A percentile compares a stretch with the other conserved stretches of the same genome.
phyloP scores from a whole-genome alignment of 1,140 invertebrate species.

The Aphelenchoides fujianensis region DNA sequence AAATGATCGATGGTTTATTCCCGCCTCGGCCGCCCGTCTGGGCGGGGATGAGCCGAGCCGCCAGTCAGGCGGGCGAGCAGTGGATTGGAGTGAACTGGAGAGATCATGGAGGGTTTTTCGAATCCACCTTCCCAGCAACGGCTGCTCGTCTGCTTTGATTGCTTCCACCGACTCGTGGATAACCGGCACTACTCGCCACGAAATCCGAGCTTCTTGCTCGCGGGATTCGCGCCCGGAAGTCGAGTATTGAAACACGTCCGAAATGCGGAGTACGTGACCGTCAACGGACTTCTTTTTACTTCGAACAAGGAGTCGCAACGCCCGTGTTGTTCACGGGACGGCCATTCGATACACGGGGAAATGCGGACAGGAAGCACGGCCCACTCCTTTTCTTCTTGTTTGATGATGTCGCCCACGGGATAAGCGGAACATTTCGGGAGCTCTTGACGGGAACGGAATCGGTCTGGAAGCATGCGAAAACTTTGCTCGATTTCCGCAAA shows the following conservation, averaged over 20 bases:
- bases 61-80: too few species aligned
- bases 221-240: background rate
- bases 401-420: too few species aligned
- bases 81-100: too few species aligned
- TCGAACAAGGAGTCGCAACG: background rate
- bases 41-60: too few species aligned
- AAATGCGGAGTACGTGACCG: background rate
- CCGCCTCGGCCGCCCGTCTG: too few species aligned
- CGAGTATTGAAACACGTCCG: background rate
- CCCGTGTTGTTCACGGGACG: background rate
- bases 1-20: background rate
- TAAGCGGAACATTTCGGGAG: too few species aligned
- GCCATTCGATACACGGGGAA: background rate
- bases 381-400: too few species aligned
- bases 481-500: constrained; percentile 1
- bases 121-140: too few species aligned
- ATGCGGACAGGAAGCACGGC: background rate
- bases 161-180: too few species aligned
- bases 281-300: background rate
- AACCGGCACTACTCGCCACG: background rate
- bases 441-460: background rate
- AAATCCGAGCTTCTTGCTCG: background rate
- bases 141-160: too few species aligned
- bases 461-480: constrained; percentile 4
- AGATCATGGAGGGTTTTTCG: too few species aligned